Percentiles rank a stretch among this genome's conserved stretches.
Conservation (phyloP, 2,888 invertebrate species). For the Teleogryllus oceanicus region DNA sequence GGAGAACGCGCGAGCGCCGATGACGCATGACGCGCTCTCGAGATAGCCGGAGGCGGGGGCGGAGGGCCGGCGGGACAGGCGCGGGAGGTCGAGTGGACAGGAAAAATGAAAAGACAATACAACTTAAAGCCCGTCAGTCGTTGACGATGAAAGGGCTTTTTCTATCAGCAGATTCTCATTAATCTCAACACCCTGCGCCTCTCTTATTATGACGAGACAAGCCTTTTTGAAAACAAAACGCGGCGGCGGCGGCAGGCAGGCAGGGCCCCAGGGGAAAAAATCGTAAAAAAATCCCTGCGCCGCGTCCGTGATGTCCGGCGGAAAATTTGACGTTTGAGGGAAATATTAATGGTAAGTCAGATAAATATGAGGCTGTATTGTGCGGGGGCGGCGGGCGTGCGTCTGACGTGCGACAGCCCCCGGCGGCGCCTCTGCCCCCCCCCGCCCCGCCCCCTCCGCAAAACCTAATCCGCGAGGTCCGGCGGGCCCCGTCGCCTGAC, state of each 20-base stretch:
- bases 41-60: not conserved
- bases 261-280: not conserved
- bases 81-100: not conserved
- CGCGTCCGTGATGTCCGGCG: not conserved
- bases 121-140: constrained; percentile 9
- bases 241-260: not conserved
- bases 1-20: not conserved
- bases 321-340: constrained; percentile 10
- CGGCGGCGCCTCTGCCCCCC: not conserved
- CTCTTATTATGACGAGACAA: constrained; percentile 18
- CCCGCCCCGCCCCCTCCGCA: not conserved
- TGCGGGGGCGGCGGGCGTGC: not conserved
- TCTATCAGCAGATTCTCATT: constrained; percentile 18
- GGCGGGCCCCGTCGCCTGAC: constrained; percentile 18
- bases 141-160: constrained; percentile 7
- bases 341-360: constrained; percentile 18
- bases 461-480: constrained; percentile 11
- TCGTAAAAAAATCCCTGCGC: not conserved
- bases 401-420: constrained; percentile 18
- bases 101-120: constrained; percentile 18
- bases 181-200: constrained; percentile 8
- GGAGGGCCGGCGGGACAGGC: not conserved
- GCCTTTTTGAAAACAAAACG: constrained; percentile 18
- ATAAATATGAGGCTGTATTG: constrained; percentile 7
- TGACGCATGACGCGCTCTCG: not conserved